Conservation (phyloP, 1,140 invertebrate genomes). For the Stegodyphus mimosarum region DNA sequence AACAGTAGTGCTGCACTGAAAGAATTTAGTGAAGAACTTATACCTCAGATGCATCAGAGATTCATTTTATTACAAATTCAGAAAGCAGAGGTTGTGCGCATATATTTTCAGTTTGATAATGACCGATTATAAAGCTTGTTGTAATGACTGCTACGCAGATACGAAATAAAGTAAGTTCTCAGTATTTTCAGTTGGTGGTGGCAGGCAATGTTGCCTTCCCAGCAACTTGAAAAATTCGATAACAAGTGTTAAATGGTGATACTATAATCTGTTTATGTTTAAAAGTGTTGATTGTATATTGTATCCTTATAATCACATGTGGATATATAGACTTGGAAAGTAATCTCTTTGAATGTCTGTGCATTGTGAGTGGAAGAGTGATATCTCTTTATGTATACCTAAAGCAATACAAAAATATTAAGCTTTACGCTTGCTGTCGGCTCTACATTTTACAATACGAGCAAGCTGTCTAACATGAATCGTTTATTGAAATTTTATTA, state of each 20-base stretch:
- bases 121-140: no score
- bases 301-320: slow-evolving; percentile 56
- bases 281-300: slow-evolving; percentile 58
- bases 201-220: no score
- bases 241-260: slow-evolving; percentile 45
- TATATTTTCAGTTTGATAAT: no score
- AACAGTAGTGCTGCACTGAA: neutral
- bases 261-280: slow-evolving; percentile 56
- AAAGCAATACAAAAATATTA: slow-evolving; percentile 58
- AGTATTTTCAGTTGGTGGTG: no score
- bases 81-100: no score
- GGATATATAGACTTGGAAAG: slow-evolving; percentile 23
- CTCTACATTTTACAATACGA: neutral
- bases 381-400: slow-evolving; percentile 58
- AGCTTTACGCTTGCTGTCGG: slow-evolving; percentile 42
- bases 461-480: neutral
- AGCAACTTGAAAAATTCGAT: neutral
- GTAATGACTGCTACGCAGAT: no score
- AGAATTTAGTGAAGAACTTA: neutral
- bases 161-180: no score
- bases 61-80: no score
- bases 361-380: slow-evolving; percentile 48
- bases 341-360: slow-evolving; percentile 52
- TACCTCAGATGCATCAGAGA: neutral
- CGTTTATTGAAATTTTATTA: neutral